Conservation (phyloP, 2,888 invertebrate species). For the Archaeoteleia sp. region DNA sequence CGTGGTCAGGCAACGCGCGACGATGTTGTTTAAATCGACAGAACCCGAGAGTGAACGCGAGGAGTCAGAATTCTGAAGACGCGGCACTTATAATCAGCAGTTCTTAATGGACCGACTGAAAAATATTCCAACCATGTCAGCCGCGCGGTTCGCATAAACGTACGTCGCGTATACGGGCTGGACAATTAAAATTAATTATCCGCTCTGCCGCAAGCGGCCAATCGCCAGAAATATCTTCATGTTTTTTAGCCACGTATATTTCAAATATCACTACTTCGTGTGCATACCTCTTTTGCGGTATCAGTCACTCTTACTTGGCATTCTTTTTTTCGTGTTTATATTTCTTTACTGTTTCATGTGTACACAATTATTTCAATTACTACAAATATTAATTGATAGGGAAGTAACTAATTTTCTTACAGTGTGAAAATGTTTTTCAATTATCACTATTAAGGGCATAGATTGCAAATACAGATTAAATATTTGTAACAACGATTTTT, state of each 20-base stretch:
- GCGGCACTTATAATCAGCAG: slow-evolving; percentile 64
- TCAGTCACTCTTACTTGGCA: neutral
- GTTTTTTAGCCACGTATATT: slow-evolving; percentile 45
- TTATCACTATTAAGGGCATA: too few species aligned
- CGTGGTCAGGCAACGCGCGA: slow-evolving; percentile 59
- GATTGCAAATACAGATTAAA: too few species aligned
- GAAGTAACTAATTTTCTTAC: too few species aligned
- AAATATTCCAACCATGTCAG: slow-evolving; percentile 68
- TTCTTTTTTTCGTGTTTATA: slow-evolving; percentile 1
- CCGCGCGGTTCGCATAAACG: slow-evolving; percentile 60
- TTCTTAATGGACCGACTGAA: slow-evolving; percentile 64
- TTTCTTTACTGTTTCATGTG: neutral
- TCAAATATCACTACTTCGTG: neutral
- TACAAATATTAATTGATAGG: too few species aligned
- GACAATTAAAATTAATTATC: slow-evolving; percentile 70
- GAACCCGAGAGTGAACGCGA: slow-evolving; percentile 52
- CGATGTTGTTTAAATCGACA: slow-evolving; percentile 64
- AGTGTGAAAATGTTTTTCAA: too few species aligned
- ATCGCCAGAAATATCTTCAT: slow-evolving; percentile 54
- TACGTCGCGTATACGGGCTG: slow-evolving; percentile 51
- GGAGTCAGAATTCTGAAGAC: slow-evolving; percentile 54
- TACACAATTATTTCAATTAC: too few species aligned
- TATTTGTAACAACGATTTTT: too few species aligned
- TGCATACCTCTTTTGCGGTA: neutral
- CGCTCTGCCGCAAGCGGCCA: slow-evolving; percentile 55